These are phyloP conservation scores for Drosophila lacertosa DNA, from an alignment of 1,140 invertebrate genomes.

Conservation along the genomic window DNA sequence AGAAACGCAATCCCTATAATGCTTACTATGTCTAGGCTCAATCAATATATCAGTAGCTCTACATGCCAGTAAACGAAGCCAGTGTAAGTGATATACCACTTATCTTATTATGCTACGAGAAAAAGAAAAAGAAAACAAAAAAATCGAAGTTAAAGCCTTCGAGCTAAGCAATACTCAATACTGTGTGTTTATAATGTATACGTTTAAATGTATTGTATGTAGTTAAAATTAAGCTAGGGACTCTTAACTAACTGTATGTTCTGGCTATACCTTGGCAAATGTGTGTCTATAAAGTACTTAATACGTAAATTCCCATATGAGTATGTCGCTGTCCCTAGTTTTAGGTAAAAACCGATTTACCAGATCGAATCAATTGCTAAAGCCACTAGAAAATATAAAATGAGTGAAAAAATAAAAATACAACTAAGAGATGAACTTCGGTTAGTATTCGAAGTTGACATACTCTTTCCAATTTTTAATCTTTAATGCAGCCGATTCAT, in stretches of 20 bases:
- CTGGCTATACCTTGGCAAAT: background rate
- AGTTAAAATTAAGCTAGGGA: conserved; percentile 40
- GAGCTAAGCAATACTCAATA: conserved; percentile 74
- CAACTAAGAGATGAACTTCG: conserved; percentile 39
- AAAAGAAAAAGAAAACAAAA: conserved; percentile 6
- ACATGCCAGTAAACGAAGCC: conserved; percentile 31
- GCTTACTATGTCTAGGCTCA: conserved; percentile 85
- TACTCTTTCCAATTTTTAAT: conserved; percentile 26
- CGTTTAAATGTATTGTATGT: conserved; percentile 23
- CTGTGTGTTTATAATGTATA: conserved; percentile 68
- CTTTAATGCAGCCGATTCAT: background rate
- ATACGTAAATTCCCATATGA: conserved; percentile 24
- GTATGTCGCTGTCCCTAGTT: conserved; percentile 32
- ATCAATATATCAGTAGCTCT: conserved; percentile 7
- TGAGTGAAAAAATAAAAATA: conserved; percentile 12
- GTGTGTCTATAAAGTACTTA: conserved; percentile 23
- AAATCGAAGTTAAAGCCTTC: conserved; percentile 53
- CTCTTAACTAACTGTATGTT: background rate
- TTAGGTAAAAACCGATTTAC: conserved; percentile 16
- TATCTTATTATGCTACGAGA: too few species aligned
- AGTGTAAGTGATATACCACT: conserved; percentile 56
- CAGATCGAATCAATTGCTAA: conserved; percentile 1
- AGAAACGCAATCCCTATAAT: conserved; percentile 84
- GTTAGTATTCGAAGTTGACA: conserved; percentile 22
- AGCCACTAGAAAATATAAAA: conserved; percentile 18